Conservation (phyloP, 92 coral and sea anemone species). For the Actinernus sp. region DNA sequence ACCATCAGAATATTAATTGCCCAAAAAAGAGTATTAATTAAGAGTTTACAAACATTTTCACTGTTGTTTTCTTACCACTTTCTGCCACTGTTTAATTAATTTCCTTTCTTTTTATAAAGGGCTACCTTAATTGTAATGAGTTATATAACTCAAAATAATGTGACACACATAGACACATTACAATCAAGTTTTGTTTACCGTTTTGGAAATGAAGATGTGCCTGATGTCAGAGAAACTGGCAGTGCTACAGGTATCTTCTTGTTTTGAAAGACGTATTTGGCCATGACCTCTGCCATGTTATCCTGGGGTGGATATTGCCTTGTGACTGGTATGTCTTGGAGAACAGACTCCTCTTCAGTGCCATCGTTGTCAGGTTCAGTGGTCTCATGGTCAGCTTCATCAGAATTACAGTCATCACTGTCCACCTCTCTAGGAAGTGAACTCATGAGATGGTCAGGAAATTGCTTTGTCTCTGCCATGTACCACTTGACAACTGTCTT, state of each 20-base stretch:
- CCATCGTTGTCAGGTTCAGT: too few species aligned
- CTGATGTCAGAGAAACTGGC: constrained; percentile 19
- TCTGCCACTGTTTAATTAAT: too few species aligned
- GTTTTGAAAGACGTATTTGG: constrained; percentile 12
- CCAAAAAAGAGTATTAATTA: too few species aligned
- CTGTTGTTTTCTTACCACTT: too few species aligned
- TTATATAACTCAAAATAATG: too few species aligned
- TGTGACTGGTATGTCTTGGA: not conserved
- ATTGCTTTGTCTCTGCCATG: constrained; percentile 22
- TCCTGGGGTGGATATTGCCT: constrained; percentile 34
- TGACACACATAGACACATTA: too few species aligned
- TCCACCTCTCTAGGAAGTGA: constrained; percentile 2
- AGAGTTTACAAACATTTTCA: too few species aligned
- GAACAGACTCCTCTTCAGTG: not conserved
- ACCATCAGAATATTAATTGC: too few species aligned
- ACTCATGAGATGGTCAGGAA: constrained; percentile 17
- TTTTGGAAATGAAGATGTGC: constrained; percentile 7
- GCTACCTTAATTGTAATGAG: too few species aligned
- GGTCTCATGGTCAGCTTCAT: not conserved
- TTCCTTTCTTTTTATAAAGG: too few species aligned
- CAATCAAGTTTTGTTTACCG: constrained; percentile 8
- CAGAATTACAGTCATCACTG: constrained; percentile 17
- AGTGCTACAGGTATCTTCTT: constrained; percentile 33
- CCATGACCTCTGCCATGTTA: constrained; percentile 23
- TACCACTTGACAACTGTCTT: constrained; percentile 40